A percentile compares a stretch with the other conserved stretches of the same genome.
phyloP scores from a whole-genome alignment of 2,888 invertebrate genomes.

The Dysmachus trigonus region DNA sequence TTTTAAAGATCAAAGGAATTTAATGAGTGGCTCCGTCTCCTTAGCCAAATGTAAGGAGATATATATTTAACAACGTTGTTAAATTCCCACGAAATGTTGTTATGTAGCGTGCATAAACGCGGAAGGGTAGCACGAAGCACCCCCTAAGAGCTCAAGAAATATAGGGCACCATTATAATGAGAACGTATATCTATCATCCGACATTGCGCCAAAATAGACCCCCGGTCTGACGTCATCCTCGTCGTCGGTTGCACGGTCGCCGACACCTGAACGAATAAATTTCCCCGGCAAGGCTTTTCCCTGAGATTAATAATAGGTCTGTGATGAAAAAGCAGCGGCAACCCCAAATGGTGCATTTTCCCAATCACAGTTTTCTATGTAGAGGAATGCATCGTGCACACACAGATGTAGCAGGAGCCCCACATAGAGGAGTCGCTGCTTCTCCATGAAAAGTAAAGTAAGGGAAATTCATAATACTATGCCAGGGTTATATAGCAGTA shows the following conservation, averaged over 20 bases:
- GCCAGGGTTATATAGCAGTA: neutral
- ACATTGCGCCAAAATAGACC: neutral
- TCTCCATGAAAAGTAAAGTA: neutral
- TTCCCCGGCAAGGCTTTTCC: neutral
- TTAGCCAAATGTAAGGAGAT: neutral
- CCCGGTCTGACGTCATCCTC: neutral
- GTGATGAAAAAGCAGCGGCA: neutral
- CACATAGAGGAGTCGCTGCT: neutral
- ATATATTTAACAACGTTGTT: neutral
- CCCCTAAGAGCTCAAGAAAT: neutral
- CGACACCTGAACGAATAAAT: neutral
- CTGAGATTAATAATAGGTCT: constrained; percentile 4
- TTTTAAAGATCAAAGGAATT: neutral
- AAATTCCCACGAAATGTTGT: neutral
- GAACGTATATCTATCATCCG: neutral
- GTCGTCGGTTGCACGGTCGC: neutral
- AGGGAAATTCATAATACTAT: neutral
- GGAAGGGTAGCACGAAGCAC: neutral
- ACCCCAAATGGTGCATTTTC: constrained; percentile 32
- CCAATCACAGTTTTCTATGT: neutral
- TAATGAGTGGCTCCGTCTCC: neutral
- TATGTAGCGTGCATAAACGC: neutral
- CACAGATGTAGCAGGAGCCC: neutral
- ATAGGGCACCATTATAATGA: neutral
- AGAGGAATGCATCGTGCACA: neutral